phyloP scores from a whole-genome alignment of 2,888 invertebrate species.

The Tachina fera region DNA sequence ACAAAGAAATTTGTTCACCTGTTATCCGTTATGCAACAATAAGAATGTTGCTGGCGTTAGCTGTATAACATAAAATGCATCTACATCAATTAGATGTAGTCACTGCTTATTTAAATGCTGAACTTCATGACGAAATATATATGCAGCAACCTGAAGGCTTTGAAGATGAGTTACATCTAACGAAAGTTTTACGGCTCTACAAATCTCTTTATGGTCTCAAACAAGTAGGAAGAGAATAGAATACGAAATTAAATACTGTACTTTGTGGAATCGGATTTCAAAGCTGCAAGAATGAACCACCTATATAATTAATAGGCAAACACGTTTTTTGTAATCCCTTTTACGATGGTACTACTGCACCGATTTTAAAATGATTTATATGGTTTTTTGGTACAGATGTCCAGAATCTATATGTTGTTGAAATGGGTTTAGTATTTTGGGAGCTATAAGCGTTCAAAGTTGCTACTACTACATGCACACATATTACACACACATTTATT shows the following conservation, averaged over 20 bases:
- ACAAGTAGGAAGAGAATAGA: constrained; percentile 9
- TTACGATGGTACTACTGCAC: too few species aligned
- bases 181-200: background rate
- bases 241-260: background rate
- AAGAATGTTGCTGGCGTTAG: background rate
- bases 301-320: too few species aligned
- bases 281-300: constrained; percentile 17
- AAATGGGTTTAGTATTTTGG: too few species aligned
- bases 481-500: too few species aligned
- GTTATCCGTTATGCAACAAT: constrained; percentile 3
- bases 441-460: too few species aligned
- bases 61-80: constrained; percentile 9
- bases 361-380: too few species aligned
- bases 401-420: too few species aligned
- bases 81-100: background rate
- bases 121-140: background rate
- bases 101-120: background rate
- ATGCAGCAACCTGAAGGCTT: background rate
- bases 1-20: background rate
- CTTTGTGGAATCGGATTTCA: constrained; percentile 4
- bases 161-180: too few species aligned
- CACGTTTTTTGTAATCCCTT: too few species aligned
- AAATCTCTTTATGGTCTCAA: background rate
- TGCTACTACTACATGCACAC: too few species aligned
- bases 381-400: too few species aligned